Base-by-base conservation (phyloP, 2,113 vertebrate genomes). In the Neodontobutis hainanensis region DNA sequence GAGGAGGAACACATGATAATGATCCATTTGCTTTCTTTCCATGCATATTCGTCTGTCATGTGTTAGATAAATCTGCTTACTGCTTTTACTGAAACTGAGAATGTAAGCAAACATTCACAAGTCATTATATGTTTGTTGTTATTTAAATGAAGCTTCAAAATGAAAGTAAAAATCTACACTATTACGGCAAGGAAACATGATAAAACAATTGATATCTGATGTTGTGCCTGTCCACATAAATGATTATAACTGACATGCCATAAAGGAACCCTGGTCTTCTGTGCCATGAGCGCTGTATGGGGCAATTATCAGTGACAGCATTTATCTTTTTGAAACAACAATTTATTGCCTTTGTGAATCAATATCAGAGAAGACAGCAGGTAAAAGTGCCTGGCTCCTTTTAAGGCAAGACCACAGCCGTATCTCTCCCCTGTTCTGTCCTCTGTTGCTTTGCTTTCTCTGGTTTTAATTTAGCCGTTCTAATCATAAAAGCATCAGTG, bases 401-500 rank as follows among this genome's bases (percentile, higher is more conserved):
- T 11, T 36, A 55, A 51, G 11, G 48, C 5, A 9, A 10, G 9
- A 51, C 49, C 38, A 14, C 8, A 11, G 6, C 4, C 12, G 2
- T 9, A 4, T 46, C 44, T 48, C 55, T 63, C 52, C 47, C n/a
- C 53, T 46, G 38, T 14, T 19, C 68, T 62, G 11, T 57, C 64
- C 32, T 60, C 38, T 66, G 50, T 44, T 52, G 52, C 36, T 65
- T 75, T 27, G 52, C 70, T 68, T 57, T 40, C 67, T 85, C 84
- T 88, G 88, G 75, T 90, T 90, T 87, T 81, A 76, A 89, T 91
- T 89, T 90, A 79, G 79, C 50, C 12, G 60, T 68, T 75, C 81
- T 90, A 86, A 89, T 90, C 89, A 87, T 86, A 89, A 90, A 89
- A 88, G 84, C 86, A 85, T 83, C 82, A 49, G 82, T 71, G 78